These are phyloP conservation scores for Pterocles orientalis DNA, from an alignment of 2,113 vertebrate species.

Conservation along the genomic window DNA sequence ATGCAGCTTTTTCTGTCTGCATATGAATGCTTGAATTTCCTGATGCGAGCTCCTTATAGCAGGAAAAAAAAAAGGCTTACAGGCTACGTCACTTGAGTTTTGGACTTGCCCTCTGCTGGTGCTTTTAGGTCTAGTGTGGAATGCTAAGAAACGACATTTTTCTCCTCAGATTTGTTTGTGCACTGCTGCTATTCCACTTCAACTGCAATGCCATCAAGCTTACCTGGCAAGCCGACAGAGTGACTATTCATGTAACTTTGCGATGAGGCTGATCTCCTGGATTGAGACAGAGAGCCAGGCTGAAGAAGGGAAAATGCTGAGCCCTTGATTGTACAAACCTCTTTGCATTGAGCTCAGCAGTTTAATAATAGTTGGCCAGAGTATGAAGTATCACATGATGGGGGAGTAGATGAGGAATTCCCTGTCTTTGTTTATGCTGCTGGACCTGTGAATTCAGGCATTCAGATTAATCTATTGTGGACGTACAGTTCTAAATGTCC, in stretches of 20 bases:
- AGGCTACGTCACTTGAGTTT: background rate
- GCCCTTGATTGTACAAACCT: constrained; percentile 1
- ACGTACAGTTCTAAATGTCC: constrained; percentile 2
- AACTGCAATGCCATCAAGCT: background rate
- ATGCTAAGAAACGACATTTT: background rate
- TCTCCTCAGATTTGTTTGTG: background rate
- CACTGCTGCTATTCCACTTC: background rate
- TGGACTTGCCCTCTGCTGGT: background rate
- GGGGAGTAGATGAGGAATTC: constrained; percentile 12
- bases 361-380: constrained; percentile 53
- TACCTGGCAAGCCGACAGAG: background rate
- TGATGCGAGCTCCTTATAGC: background rate
- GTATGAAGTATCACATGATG: constrained; percentile 33
- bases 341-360: constrained; percentile 55
- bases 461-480: constrained; percentile 44
- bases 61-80: no score
- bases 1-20: background rate
- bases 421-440: constrained; percentile 48
- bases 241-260: background rate
- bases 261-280: background rate
- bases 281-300: background rate
- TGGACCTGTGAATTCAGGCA: constrained; percentile 35
- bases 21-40: background rate
- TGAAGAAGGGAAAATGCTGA: constrained; percentile 30
- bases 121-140: background rate